phyloP scores from a whole-genome alignment of 2,113 vertebrate species.

The Muntiacus muntjak region DNA sequence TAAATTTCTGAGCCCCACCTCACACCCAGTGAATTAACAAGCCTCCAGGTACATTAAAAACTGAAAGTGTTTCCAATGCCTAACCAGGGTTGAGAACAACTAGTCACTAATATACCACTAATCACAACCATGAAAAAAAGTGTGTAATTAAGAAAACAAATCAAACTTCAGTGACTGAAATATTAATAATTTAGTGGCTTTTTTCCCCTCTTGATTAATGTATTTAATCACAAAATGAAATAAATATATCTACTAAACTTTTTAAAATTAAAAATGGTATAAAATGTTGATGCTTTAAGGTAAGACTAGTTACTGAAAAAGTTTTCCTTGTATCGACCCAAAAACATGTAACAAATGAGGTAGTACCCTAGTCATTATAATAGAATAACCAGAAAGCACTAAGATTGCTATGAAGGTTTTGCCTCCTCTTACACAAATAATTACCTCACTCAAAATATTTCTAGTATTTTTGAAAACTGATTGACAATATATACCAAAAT shows the following conservation, averaged over 20 bases:
- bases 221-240: slow-evolving; percentile 25
- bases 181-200: not conserved
- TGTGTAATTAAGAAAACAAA: slow-evolving; percentile 36
- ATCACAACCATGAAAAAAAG: slow-evolving; percentile 40
- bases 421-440: not conserved
- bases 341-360: slow-evolving; percentile 7
- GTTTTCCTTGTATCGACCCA: not conserved
- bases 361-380: not conserved
- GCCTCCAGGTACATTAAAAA: not conserved
- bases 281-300: slow-evolving; percentile 13
- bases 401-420: not conserved
- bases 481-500: not conserved
- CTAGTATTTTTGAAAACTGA: slow-evolving; percentile 4
- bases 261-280: slow-evolving; percentile 14
- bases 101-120: slow-evolving; percentile 48
- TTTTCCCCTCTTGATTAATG: not conserved
- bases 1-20: not conserved
- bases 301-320: not conserved
- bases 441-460: slow-evolving; percentile 33
- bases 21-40: not conserved
- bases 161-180: slow-evolving; percentile 26
- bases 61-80: slow-evolving; percentile 8
- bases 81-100: not conserved
- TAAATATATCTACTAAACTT: not conserved
- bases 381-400: not conserved